A percentile compares a stretch with the other conserved stretches of the same genome.
Evolutionary conservation across 1,140 invertebrate genomes (phyloP).

Genomic region (Atta texana): DNA sequence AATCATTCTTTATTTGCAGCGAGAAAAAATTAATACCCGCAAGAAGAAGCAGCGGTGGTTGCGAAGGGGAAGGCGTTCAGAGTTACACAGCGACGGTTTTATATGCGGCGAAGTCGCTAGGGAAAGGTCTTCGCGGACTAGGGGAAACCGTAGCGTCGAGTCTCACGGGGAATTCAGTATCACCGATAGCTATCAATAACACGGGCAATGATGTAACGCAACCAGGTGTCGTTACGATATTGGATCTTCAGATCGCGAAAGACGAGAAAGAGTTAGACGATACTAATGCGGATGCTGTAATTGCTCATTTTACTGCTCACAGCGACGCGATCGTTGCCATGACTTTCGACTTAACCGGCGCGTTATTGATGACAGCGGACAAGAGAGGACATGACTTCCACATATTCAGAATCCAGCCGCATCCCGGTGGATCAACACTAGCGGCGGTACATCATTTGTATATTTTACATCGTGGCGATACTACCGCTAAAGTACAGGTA

Average conservation of each 20-base stretch:
- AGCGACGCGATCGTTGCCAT: conserved; percentile 96
- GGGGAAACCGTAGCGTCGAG: conserved; percentile 97
- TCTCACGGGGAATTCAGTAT: conserved; percentile 89
- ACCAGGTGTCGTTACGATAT: conserved; percentile 95
- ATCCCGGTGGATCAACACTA: conserved; percentile 94
- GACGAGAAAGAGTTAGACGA: conserved; percentile 87
- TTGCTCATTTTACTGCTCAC: conserved; percentile 98
- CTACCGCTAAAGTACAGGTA: conserved; percentile 92
- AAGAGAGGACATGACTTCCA: conserved; percentile 98
- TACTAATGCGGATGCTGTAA: conserved; percentile 88
- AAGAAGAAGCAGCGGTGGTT: conserved; percentile 95
- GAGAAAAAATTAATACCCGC: conserved; percentile 94
- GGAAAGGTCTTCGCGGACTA: conserved; percentile 94
- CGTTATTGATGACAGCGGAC: conserved; percentile 96
- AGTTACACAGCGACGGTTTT: conserved; percentile 98
- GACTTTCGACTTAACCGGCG: conserved; percentile 96
- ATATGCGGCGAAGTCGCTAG: conserved; percentile 96
- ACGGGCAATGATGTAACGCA: conserved; percentile 87
- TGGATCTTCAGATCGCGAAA: conserved; percentile 91
- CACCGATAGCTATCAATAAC: conserved; percentile 80
- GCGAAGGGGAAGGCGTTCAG: conserved; percentile 91
- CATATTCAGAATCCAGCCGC: conserved; percentile 97
- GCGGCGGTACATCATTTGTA: conserved; percentile 98
- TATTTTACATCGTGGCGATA: conserved; percentile 95
- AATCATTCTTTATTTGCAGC: conserved; percentile 83